Evolutionary conservation across 1,140 invertebrate species (phyloP), one percentile per base, ranked within the genome.

Genomic region (Solenopsis invicta): DNA sequence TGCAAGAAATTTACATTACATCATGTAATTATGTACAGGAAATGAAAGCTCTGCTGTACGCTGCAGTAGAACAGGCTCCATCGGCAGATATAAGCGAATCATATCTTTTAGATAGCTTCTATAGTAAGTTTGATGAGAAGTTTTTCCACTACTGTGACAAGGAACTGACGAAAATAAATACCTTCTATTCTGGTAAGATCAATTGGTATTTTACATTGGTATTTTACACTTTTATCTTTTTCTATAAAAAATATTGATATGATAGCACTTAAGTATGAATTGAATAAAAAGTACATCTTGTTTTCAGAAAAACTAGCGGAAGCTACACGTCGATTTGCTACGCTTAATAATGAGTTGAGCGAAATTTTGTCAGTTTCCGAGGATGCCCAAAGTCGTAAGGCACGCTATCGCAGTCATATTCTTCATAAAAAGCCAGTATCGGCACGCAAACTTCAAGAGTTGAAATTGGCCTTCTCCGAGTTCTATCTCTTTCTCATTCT

Each of bases 401-500:
- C 64, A 96, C 81, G 76, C 29, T 88, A 91, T 41, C 77, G 87
- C 41, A 84, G 90, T 45, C 96, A 93, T 95, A 96, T 94, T 92
- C 94, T 92, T 95, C 95, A 92, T 88, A 96, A 95, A 77, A 95
- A 95, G 88, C 95, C 95, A 82, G 94, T 96, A 21, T 96, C 97
- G 0, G 94, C 95, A 0, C 93, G 97, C 16, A 98, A 98, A 95
- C 94, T 98, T 72, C 97, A 98, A 93, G 98, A 99, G 94, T 94
- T 99, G 56, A 98, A 99, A 95, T 95, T 99, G 81, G 98, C 98
- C 48, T 99, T 98, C 94, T 98, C 97, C 90, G 98, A 99, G 95
- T 99, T 98, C 94, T 99, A 99, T 95, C 96, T 99, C 4, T 98
- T 97, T 92, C 92, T 99, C 9, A 98, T 99, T 91, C 95, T 99